phyloP scores from a whole-genome alignment of 2,113 vertebrate species.

The Rhynchopsitta pachyrhyncha region DNA sequence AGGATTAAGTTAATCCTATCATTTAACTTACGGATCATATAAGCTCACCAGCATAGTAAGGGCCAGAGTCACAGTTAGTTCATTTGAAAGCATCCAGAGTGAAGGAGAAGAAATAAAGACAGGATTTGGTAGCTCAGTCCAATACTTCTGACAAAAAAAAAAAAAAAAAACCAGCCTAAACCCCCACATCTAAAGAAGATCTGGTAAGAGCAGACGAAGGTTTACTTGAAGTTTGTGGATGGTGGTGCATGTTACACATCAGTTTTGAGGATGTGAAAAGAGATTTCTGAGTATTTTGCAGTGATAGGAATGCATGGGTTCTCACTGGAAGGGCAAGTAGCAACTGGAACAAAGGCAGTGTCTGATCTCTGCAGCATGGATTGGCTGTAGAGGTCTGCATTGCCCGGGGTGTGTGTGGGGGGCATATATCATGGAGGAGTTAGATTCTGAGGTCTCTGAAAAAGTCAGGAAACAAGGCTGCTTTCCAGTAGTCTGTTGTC shows the following conservation, averaged over 20 bases:
- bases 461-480: not conserved
- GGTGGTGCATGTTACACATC: too few relatives aligned
- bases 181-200: not conserved
- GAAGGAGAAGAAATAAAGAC: not conserved
- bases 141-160: not conserved
- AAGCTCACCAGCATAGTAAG: not conserved
- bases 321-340: not conserved
- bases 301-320: not conserved
- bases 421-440: rapidly evolving
- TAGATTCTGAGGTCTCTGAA: not conserved
- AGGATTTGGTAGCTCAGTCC: not conserved
- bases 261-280: not conserved
- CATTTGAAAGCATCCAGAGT: not conserved
- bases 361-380: rapidly evolving
- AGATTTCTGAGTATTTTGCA: not conserved
- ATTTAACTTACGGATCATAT: not conserved
- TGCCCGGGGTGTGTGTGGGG: rapidly evolving
- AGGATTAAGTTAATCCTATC: not conserved
- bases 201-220: not conserved
- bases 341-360: rapidly evolving
- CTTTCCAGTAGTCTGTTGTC: not conserved
- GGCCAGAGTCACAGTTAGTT: not conserved
- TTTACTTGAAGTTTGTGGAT: not conserved
- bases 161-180: not conserved
- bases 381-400: not conserved